A percentile compares a stretch with the other conserved stretches of the same genome.
Evolutionary conservation across 2,797 vertebrate genomes (phyloP).

Genomic region (Rousettus madagascariensis): DNA sequence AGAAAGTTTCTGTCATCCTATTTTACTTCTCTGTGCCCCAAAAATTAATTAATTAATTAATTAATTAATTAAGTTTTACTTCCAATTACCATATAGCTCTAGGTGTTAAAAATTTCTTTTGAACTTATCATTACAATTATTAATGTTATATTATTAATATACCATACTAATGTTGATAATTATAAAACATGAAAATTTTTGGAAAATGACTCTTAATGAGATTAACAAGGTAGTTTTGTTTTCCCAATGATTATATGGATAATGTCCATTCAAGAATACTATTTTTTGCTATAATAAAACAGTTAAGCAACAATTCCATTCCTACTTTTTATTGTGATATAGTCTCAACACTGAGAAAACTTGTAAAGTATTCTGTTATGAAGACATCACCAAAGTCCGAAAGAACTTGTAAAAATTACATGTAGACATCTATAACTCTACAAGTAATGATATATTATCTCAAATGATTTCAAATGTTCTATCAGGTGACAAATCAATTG

Average conservation of each 20-base stretch:
- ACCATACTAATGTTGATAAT: background rate
- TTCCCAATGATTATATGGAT: background rate
- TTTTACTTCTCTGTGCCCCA: background rate
- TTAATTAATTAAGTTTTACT: background rate
- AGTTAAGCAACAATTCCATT: background rate
- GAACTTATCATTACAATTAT: background rate
- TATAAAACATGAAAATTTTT: background rate
- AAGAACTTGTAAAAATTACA: background rate
- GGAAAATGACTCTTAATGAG: slow-evolving; percentile 17
- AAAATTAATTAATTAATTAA: background rate
- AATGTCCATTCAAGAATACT: background rate
- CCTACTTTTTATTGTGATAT: background rate
- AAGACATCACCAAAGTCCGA: background rate
- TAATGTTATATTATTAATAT: background rate
- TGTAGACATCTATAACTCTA: background rate
- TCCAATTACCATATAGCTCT: background rate
- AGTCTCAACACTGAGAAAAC: background rate
- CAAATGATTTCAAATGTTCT: background rate
- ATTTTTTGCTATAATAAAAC: background rate
- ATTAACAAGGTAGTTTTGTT: background rate
- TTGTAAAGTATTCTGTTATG: background rate
- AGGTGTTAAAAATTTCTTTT: slow-evolving; percentile 9
- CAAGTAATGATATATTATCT: background rate
- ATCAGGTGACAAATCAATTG: background rate
- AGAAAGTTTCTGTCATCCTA: background rate